Percentiles rank a stretch among this genome's conserved stretches.
Evolutionary conservation across 2,113 vertebrate genomes (phyloP).

Genomic region (Leiothrix lutea): DNA sequence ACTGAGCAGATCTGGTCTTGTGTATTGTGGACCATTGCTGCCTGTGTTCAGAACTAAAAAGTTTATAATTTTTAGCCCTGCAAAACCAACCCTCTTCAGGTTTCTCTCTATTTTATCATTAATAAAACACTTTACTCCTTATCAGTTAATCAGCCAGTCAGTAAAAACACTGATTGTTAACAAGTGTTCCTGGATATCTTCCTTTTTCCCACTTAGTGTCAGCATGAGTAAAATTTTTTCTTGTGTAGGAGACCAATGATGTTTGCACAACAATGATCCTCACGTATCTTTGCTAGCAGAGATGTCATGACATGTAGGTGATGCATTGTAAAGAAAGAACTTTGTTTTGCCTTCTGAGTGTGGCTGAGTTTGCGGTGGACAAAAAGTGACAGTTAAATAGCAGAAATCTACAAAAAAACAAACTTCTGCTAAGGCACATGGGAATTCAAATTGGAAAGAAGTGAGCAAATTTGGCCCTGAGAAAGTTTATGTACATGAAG

Average conservation of each 20-base stretch:
- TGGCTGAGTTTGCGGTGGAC: not conserved
- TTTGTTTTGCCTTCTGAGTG: not conserved
- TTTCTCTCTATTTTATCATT: not conserved
- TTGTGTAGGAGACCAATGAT: not conserved
- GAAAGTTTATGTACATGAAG: not conserved
- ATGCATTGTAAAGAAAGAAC: not conserved
- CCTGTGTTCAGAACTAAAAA: not conserved
- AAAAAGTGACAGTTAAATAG: not conserved
- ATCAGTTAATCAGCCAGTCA: not conserved
- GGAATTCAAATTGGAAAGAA: not conserved
- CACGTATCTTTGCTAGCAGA: not conserved
- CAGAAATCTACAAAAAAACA: not conserved
- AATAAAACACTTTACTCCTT: not conserved
- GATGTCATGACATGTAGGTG: not conserved
- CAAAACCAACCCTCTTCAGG: not conserved
- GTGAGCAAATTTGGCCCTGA: not conserved
- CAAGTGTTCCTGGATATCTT: not conserved
- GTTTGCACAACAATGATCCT: not conserved
- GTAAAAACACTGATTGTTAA: not conserved
- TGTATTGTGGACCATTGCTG: not conserved
- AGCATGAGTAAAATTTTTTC: not conserved
- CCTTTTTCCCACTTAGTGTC: not conserved
- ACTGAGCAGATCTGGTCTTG: conserved; percentile 2
- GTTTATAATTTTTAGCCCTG: not conserved
- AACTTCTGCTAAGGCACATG: not conserved